phyloP scores from a whole-genome alignment of 2,797 vertebrate genomes.

The Lacerta bilineata region DNA sequence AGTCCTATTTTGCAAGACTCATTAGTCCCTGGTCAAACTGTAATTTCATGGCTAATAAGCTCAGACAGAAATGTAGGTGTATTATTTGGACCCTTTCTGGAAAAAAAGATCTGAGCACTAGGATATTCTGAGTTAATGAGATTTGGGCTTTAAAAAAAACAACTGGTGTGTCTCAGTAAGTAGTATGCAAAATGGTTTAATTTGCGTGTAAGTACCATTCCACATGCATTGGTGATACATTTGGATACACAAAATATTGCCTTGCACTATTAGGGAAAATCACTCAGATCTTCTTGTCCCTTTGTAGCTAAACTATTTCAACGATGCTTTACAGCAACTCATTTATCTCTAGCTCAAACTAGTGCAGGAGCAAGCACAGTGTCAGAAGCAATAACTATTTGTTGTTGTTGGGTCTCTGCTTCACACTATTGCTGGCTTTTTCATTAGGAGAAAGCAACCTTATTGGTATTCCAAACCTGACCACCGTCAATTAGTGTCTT shows the following conservation, averaged over 20 bases:
- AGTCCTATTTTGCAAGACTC: conserved; percentile 28
- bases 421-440: conserved; percentile 14
- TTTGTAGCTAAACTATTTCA: neutral
- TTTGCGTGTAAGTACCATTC: neutral
- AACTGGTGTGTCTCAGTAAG: neutral
- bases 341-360: neutral
- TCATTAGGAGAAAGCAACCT: conserved; percentile 4
- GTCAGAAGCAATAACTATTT: conserved; percentile 25
- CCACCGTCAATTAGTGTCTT: neutral
- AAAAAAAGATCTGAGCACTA: neutral
- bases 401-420: conserved; percentile 7
- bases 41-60: conserved; percentile 41
- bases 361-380: neutral
- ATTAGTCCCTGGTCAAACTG: conserved; percentile 27
- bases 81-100: neutral
- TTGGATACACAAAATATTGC: neutral
- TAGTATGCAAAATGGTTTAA: neutral
- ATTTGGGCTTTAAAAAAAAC: neutral
- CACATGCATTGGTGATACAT: neutral
- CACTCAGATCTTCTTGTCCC: neutral
- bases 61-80: conserved; percentile 1
- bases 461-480: conserved; percentile 30
- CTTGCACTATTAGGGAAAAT: neutral
- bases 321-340: neutral
- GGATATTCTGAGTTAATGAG: neutral